Evolutionary conservation across 2,113 vertebrate species (phyloP).

Genomic region (Hippotragus niger): DNA sequence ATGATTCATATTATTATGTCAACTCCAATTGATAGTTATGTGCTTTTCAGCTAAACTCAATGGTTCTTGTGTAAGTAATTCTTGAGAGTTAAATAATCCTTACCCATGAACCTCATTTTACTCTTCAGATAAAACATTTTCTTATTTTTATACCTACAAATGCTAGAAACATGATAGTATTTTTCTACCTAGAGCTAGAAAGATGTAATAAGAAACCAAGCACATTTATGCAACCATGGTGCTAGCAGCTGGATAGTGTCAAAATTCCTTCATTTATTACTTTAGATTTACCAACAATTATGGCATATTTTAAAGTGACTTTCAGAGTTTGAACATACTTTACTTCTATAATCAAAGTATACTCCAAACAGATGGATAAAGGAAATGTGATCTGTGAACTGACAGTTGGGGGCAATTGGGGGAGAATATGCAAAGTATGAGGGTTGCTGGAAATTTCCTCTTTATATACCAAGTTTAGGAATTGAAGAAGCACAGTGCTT

Average conservation of each 20-base stretch:
- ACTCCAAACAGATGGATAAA: neutral
- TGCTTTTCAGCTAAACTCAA: neutral
- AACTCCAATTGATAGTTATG: slow-evolving; percentile 1
- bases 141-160: slow-evolving; percentile 19
- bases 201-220: slow-evolving; percentile 38
- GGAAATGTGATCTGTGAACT: neutral
- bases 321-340: slow-evolving; percentile 20
- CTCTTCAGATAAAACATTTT: slow-evolving; percentile 38
- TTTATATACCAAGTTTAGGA: neutral
- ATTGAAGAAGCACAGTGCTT: neutral
- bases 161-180: neutral
- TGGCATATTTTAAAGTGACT: slow-evolving; percentile 45
- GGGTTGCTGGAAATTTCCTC: neutral
- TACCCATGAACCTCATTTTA: neutral
- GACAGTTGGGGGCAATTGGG: neutral
- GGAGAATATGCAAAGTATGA: neutral
- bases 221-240: neutral
- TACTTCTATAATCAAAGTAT: neutral
- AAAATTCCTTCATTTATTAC: slow-evolving; percentile 36
- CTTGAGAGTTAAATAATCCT: slow-evolving; percentile 36
- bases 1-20: neutral
- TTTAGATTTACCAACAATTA: slow-evolving; percentile 50
- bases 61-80: slow-evolving; percentile 29
- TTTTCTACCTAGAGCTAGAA: slow-evolving; percentile 48
- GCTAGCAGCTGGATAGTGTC: slow-evolving; percentile 37